Evolutionary conservation across 2,888 invertebrate species (phyloP).

Genomic region (Cryptocheilus praepositus): DNA sequence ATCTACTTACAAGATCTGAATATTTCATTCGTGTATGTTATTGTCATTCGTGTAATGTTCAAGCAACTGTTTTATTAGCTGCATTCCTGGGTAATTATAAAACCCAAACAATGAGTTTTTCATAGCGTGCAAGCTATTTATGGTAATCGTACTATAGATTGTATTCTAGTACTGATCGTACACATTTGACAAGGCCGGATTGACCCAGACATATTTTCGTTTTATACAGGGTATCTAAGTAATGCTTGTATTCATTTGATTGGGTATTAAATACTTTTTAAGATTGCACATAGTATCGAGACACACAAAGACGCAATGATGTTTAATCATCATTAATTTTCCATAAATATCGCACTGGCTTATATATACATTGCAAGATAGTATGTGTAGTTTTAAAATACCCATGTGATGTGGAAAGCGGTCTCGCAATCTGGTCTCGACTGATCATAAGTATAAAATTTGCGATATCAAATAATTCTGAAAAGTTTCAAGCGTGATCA

Average conservation of each 20-base stretch:
- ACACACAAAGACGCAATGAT: slow-evolving; percentile 30
- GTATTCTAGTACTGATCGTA: slow-evolving; percentile 53
- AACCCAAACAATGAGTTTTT: slow-evolving; percentile 66
- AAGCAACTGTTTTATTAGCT: slow-evolving; percentile 12
- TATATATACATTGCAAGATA: not conserved
- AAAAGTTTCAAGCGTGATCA: slow-evolving; percentile 49
- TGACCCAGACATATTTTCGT: slow-evolving; percentile 54
- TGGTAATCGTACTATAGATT: slow-evolving; percentile 58
- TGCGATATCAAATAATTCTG: slow-evolving; percentile 44
- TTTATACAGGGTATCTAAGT: slow-evolving; percentile 68
- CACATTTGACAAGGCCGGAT: slow-evolving; percentile 63
- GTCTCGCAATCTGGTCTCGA: slow-evolving; percentile 66
- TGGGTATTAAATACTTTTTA: slow-evolving; percentile 46
- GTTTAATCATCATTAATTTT: slow-evolving; percentile 20
- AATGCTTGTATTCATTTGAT: slow-evolving; percentile 65
- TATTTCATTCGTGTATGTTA: not conserved
- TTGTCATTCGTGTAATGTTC: slow-evolving; percentile 18
- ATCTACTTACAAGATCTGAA: too few species aligned
- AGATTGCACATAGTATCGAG: slow-evolving; percentile 45
- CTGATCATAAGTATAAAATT: slow-evolving; percentile 64
- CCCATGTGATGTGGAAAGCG: slow-evolving; percentile 27
- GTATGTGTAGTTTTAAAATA: slow-evolving; percentile 51
- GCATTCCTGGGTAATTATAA: slow-evolving; percentile 59
- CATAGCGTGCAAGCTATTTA: slow-evolving; percentile 67
- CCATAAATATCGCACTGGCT: slow-evolving; percentile 13